Base-by-base conservation (phyloP, 2,113 vertebrate species). In the Puntigrus tetrazona region DNA sequence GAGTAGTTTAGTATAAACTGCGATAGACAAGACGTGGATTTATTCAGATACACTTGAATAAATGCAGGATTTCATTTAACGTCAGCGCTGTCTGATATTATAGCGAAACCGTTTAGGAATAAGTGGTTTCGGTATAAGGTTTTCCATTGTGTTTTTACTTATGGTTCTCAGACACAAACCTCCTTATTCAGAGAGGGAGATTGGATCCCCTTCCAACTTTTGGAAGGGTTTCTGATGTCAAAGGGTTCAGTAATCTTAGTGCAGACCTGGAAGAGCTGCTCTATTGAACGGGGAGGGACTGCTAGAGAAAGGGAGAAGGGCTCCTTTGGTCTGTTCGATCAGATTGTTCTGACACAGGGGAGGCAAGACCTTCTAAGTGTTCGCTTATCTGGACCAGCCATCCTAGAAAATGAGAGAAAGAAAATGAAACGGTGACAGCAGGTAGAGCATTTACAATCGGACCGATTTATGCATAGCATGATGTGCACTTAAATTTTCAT, bases 161-260 rank as follows among this genome's bases (percentile, higher is more conserved):
- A 34, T 2, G 63, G 34, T 43, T 55, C 36, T 72, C 45, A 75
- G 70, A 81, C 75, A 84, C 82, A 87, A 84, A 70, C 70, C 78
- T 74, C 50, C 67, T 81, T 38, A 77, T 84, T 87, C 78, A 81
- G 14, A 65, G 45, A 22, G 38, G 22, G 55, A 52, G 34, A 81
- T 55, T 86, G 74, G 70, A 45, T 73, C 81, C 70, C 74, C 22
- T 13, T 61, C 61, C 59, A 45, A 38, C 31, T 45, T 74, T 9
- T 81, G 69, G 78, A 85, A 59, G 65, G 79, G 83, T 82, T 85
- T 87, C 79, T 83, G 31, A 78, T 85, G 77, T 87, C 86, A 87
- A 65, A 18, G 31, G 83, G 83, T 47, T 59, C 83, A 85, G 79
- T 77, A 47, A 78, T 69, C 47, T 85, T 81, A 72, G 55, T 70